Evolutionary conservation across 2,797 vertebrate genomes (phyloP).

Genomic region (Adelosebastes latens): DNA sequence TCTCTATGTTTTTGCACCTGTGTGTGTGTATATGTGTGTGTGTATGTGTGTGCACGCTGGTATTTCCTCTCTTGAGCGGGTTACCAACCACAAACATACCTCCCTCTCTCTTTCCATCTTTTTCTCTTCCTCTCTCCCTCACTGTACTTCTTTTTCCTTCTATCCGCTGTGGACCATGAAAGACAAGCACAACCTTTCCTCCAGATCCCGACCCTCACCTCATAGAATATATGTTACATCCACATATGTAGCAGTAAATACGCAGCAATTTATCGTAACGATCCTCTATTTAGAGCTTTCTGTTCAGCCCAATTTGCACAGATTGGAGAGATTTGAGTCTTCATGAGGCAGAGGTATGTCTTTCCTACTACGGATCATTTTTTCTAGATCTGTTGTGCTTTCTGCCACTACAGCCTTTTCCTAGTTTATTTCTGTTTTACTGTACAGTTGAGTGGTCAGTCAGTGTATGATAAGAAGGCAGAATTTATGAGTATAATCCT

Average conservation of each 20-base stretch:
- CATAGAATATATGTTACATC: conserved; percentile 35
- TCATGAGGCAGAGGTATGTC: conserved; percentile 17
- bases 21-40: conserved; percentile 59
- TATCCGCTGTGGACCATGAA: conserved; percentile 60
- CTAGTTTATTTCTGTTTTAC: background rate
- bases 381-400: background rate
- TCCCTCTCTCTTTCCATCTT: conserved; percentile 76
- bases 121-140: conserved; percentile 70
- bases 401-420: background rate
- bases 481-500: background rate
- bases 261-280: background rate
- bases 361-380: background rate
- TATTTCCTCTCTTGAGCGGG: conserved; percentile 78
- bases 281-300: conserved; percentile 4
- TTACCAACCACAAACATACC: conserved; percentile 80
- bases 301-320: conserved; percentile 6
- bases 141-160: conserved; percentile 58
- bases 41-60: conserved; percentile 53
- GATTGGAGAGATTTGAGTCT: conserved; percentile 18
- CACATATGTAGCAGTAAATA: conserved; percentile 6
- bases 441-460: background rate
- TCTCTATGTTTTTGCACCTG: conserved; percentile 85
- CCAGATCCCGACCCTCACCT: conserved; percentile 61
- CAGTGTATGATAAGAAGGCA: background rate
- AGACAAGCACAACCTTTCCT: conserved; percentile 79